These are phyloP conservation scores for Propithecus perrieri DNA, from an alignment of 2,797 vertebrate species.

Conservation along the genomic window DNA sequence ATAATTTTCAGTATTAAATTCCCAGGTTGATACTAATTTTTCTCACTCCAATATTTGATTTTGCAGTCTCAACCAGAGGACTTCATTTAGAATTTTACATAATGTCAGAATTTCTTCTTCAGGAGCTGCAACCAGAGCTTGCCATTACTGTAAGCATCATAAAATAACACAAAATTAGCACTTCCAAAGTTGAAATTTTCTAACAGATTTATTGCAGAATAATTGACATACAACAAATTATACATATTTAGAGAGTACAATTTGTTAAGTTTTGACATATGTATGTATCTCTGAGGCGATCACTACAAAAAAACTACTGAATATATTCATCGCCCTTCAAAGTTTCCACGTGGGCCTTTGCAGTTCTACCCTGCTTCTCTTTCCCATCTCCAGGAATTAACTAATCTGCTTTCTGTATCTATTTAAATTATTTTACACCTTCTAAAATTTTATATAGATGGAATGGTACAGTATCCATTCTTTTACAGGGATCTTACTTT, in stretches of 20 bases:
- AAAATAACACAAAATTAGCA: background rate
- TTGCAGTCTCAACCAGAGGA: background rate
- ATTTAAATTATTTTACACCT: background rate
- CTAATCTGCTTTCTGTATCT: background rate
- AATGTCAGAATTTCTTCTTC: background rate
- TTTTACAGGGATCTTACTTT: background rate
- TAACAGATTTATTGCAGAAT: background rate
- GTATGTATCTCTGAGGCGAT: background rate
- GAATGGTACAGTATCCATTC: background rate
- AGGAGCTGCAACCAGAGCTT: background rate
- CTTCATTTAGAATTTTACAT: conserved; percentile 3
- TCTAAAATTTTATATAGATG: background rate
- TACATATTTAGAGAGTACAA: background rate
- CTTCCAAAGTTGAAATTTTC: background rate
- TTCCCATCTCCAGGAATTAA: background rate
- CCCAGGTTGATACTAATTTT: background rate
- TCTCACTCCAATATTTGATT: background rate
- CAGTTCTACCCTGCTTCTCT: background rate
- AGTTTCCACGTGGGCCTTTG: background rate
- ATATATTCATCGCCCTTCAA: background rate
- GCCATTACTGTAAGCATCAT: background rate
- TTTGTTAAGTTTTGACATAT: background rate
- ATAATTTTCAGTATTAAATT: background rate
- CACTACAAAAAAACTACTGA: background rate
- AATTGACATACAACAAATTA: background rate